Percentiles rank a stretch among this genome's conserved stretches.
Conservation (phyloP, 2,888 invertebrate genomes). For the Cataglyphis altisquamis region DNA sequence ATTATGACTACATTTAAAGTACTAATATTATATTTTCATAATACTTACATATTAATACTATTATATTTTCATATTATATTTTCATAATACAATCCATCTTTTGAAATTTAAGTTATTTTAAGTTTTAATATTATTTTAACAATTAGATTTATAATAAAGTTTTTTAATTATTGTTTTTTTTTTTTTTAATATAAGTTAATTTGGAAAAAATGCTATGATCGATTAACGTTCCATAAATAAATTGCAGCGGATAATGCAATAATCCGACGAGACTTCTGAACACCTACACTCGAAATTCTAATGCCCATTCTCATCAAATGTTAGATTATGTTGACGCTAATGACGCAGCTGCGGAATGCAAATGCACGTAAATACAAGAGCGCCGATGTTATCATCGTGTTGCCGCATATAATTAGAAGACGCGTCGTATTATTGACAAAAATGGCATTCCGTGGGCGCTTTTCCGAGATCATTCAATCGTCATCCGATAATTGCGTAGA, state of each 20-base stretch:
- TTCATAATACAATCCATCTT: neutral
- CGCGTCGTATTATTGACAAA: slow-evolving; percentile 63
- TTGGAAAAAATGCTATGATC: neutral
- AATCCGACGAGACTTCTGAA: slow-evolving; percentile 68
- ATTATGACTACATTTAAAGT: slow-evolving; percentile 8
- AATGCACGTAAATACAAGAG: slow-evolving; percentile 55
- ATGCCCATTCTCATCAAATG: slow-evolving; percentile 61
- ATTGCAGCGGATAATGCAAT: neutral
- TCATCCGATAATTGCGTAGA: slow-evolving; percentile 28
- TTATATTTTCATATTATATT: neutral
- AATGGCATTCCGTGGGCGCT: slow-evolving; percentile 69
- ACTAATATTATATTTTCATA: neutral
- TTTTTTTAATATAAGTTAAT: neutral
- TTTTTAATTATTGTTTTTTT: neutral
- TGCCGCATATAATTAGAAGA: slow-evolving; percentile 64
- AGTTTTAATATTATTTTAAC: neutral
- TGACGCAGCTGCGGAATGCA: slow-evolving; percentile 72
- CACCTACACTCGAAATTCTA: slow-evolving; percentile 78
- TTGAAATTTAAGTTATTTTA: neutral
- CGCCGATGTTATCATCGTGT: slow-evolving; percentile 48
- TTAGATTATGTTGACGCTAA: slow-evolving; percentile 63
- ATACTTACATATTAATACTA: neutral
- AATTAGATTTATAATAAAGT: neutral
- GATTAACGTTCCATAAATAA: neutral
- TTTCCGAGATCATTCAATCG: slow-evolving; percentile 63